Percentiles rank a stretch among this genome's conserved stretches.
Conservation (phyloP, 2,888 invertebrate genomes). For the Drosophila subquinaria region DNA sequence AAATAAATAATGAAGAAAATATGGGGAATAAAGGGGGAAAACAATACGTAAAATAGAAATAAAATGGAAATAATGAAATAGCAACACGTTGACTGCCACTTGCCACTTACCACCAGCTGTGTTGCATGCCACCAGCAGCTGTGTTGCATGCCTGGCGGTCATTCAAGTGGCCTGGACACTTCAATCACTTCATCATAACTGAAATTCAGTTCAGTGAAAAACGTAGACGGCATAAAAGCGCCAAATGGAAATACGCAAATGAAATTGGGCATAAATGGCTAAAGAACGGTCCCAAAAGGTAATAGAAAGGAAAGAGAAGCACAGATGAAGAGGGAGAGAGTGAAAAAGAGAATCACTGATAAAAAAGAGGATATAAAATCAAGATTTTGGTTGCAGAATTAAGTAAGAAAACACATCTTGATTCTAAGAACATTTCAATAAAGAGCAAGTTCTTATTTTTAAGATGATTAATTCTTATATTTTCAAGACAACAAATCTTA, state of each 20-base stretch:
- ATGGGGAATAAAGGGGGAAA: conserved; percentile 26
- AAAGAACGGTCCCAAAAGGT: conserved; percentile 2
- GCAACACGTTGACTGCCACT: conserved; percentile 53
- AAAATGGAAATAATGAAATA: conserved; percentile 39
- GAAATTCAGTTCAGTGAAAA: conserved; percentile 15
- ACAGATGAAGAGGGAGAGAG: background rate
- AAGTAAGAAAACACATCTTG: no score
- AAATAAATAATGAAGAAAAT: conserved; percentile 27
- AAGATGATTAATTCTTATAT: no score
- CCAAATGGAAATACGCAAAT: conserved; percentile 63
- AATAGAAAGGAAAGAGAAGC: conserved; percentile 2
- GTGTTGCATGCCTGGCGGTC: conserved; percentile 68
- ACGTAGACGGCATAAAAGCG: conserved; percentile 59
- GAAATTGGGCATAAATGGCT: conserved; percentile 58
- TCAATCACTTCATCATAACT: conserved; percentile 78
- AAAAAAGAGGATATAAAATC: no score
- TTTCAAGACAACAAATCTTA: no score
- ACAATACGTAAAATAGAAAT: conserved; percentile 53
- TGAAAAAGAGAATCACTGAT: background rate
- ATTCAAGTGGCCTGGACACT: conserved; percentile 65
- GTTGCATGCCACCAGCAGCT: background rate
- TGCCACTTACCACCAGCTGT: background rate
- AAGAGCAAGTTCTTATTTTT: no score
- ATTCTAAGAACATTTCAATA: no score
- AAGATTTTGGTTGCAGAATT: no score